These are phyloP conservation scores for Cryptus armator DNA, from an alignment of 2,888 invertebrate species.

Conservation along the genomic window DNA sequence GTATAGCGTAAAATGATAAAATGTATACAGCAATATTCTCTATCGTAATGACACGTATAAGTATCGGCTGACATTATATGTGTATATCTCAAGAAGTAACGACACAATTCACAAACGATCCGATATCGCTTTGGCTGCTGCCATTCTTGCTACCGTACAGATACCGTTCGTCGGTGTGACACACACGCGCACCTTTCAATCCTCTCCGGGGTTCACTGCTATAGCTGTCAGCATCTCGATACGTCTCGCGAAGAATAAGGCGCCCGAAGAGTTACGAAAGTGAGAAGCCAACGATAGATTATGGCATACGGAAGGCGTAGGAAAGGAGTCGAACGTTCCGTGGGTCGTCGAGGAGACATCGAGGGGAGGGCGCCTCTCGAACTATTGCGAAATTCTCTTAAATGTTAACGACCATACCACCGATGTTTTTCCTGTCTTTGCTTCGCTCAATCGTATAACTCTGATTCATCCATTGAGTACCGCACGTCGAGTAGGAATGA, in stretches of 20 bases:
- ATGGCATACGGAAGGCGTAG: constrained; percentile 66
- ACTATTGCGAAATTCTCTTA: constrained; percentile 72
- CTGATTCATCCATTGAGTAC: constrained; percentile 23
- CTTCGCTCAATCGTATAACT: constrained; percentile 26
- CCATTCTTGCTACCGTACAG: constrained; percentile 41
- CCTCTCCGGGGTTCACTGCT: constrained; percentile 18
- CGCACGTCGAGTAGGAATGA: neutral
- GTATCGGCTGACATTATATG: constrained; percentile 54
- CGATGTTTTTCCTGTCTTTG: constrained; percentile 22
- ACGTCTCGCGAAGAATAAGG: constrained; percentile 53
- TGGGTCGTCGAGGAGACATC: constrained; percentile 51
- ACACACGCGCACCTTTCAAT: constrained; percentile 41
- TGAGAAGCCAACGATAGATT: constrained; percentile 55
- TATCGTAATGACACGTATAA: constrained; percentile 25
- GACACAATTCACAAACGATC: constrained; percentile 65
- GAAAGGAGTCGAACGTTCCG: constrained; percentile 51
- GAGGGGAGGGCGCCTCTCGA: constrained; percentile 35
- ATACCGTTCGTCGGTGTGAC: neutral
- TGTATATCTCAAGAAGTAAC: constrained; percentile 57
- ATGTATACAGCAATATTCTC: neutral
- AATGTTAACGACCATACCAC: constrained; percentile 73
- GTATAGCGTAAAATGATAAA: neutral
- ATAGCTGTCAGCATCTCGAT: constrained; percentile 55
- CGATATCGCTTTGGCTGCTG: constrained; percentile 49
- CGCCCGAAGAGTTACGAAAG: constrained; percentile 63